Conservation (phyloP, 2,797 vertebrate genomes). For the Artibeus jamaicensis region DNA sequence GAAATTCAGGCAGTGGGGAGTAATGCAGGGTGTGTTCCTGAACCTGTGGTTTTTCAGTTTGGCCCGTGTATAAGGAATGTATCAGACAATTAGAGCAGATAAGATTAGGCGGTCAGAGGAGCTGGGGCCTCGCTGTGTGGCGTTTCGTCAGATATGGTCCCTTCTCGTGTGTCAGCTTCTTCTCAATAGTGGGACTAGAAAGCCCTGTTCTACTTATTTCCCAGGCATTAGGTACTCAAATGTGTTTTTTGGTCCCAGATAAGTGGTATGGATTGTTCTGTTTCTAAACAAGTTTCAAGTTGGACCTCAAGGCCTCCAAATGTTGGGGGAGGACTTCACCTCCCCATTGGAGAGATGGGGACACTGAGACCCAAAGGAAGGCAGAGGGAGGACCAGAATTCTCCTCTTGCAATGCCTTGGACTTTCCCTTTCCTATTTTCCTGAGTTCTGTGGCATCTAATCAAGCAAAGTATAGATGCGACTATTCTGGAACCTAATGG, state of each 20-base stretch:
- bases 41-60: not conserved
- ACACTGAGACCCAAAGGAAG: not conserved
- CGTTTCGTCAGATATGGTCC: not conserved
- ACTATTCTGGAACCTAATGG: not conserved
- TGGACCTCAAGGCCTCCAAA: not conserved
- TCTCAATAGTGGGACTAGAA: not conserved
- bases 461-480: not conserved
- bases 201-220: not conserved
- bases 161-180: not conserved
- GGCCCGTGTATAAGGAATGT: not conserved
- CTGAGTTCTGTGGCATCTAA: not conserved
- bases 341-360: not conserved
- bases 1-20: not conserved
- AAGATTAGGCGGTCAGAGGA: constrained; percentile 8
- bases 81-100: not conserved
- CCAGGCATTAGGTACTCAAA: not conserved
- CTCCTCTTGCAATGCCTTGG: not conserved
- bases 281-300: constrained; percentile 17
- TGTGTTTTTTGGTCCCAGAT: not conserved
- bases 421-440: not conserved
- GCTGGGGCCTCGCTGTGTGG: not conserved
- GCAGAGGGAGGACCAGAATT: not conserved
- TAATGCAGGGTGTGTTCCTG: not conserved
- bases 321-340: not conserved
- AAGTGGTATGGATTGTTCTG: not conserved